Evolutionary conservation across 2,888 invertebrate genomes (phyloP).

Genomic region (Ashinkailepas kermadecensis): DNA sequence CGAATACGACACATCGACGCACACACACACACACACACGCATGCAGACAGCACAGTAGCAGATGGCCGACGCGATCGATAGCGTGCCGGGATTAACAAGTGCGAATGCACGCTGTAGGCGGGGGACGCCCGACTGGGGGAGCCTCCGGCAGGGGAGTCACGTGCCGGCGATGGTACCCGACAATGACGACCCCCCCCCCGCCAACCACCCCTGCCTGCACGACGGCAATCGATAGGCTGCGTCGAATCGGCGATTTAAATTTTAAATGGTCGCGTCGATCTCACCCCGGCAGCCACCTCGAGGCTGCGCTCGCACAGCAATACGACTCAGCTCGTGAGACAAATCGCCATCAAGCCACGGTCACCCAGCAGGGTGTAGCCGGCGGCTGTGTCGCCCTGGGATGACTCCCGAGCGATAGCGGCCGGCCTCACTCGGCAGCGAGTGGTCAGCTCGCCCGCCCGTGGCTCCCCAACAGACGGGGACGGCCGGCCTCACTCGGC

Average conservation of each 20-base stretch:
- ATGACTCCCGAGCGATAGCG: too few species aligned
- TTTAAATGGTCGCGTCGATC: background rate
- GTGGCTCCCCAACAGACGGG: too few species aligned
- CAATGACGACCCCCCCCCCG: background rate
- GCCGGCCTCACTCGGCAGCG: too few species aligned
- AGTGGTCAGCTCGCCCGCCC: too few species aligned
- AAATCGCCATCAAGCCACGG: background rate
- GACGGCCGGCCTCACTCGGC: too few species aligned
- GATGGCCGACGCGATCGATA: constrained; percentile 7
- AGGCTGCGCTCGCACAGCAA: background rate
- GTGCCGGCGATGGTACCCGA: background rate
- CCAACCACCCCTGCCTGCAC: background rate
- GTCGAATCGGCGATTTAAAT: background rate
- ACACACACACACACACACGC: too few species aligned
- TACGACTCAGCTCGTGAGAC: background rate
- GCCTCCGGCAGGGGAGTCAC: background rate
- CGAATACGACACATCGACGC: too few species aligned
- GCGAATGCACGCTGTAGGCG: background rate
- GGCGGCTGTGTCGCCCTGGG: background rate
- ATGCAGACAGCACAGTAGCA: background rate
- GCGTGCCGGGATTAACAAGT: constrained; percentile 2
- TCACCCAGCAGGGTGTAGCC: background rate
- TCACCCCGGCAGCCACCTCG: background rate
- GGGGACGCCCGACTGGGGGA: background rate
- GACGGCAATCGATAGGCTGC: background rate